Base-by-base conservation (phyloP, 2,888 invertebrate genomes). In the Deilephila porcellus region DNA sequence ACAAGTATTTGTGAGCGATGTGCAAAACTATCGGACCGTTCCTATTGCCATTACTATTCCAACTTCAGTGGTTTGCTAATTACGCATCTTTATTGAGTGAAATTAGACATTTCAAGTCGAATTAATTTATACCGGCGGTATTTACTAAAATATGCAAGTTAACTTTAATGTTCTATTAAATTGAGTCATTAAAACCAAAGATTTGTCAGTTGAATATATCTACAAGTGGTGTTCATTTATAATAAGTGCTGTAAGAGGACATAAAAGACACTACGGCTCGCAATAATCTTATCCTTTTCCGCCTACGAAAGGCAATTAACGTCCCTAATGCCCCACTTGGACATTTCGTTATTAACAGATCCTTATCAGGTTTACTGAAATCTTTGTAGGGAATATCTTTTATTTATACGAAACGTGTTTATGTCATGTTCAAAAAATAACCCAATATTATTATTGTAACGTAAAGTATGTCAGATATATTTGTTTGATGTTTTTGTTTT, bases 231-330 rank as follows among this genome's bases (percentile, higher is more conserved):
- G 4, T 6, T 56, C n/a, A 56, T 25, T 45, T 37, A n/a, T 52
- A 52, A 67, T 25, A 67, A 67, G 25, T 67, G 67, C 52, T 17
- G 20, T 71, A 77, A 74, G 75, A 76, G 77, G 79, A 79, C 14
- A 67, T 67, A 67, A 52, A 67, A 52, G 45, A 75, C 77, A 67
- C 67, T 67, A 67, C 25, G 17, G 5, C 45, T 67, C 52, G 67
- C 76, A 81, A 84, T 84, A 83, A 83, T 83, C 81, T 82, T 81
- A 81, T 83, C 82, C 83, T 78, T 81, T 85, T 83, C 77, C 77
- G 77, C 67, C 45, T 67, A 67, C 81, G 83, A 78, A 80, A 82
- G 80, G 82, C 78, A 82, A 84, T 83, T 80, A 80, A 81, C 79
- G 76, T 76, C 75, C 78, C 76, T 79, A 79, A 78, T 79, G 76